These are phyloP conservation scores for Agrotis clavis DNA, from an alignment of 2,888 invertebrate genomes.

Conservation along the genomic window DNA sequence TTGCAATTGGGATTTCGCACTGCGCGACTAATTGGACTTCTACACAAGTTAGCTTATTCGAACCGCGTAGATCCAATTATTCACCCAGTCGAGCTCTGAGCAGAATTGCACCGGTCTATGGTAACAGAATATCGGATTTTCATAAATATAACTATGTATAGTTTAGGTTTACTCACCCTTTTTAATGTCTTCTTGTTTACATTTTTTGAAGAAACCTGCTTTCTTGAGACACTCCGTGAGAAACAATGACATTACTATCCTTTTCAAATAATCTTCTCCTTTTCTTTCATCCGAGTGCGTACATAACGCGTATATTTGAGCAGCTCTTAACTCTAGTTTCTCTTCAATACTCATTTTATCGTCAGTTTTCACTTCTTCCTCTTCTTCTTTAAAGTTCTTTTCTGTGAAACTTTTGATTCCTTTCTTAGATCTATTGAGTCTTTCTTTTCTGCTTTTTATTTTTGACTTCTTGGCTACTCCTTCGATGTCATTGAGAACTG, in stretches of 20 bases:
- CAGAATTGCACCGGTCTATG: background rate
- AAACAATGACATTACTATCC: constrained; percentile 95
- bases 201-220: constrained; percentile 92
- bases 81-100: background rate
- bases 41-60: constrained; percentile 2
- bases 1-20: background rate
- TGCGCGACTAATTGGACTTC: constrained; percentile 1
- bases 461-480: constrained; percentile 83
- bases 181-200: constrained; percentile 71
- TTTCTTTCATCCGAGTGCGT: constrained; percentile 92
- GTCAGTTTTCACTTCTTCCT: constrained; percentile 73
- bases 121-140: background rate
- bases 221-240: constrained; percentile 93
- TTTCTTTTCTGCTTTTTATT: constrained; percentile 85
- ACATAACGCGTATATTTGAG: constrained; percentile 92
- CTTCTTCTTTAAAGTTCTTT: constrained; percentile 76
- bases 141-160: background rate
- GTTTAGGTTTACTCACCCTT: constrained; percentile 70
- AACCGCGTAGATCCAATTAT: constrained; percentile 8
- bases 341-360: constrained; percentile 79
- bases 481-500: constrained; percentile 83
- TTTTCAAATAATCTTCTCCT: constrained; percentile 93
- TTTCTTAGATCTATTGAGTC: constrained; percentile 83
- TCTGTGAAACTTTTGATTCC: constrained; percentile 78
- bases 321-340: constrained; percentile 82